phyloP scores from a whole-genome alignment of 2,888 invertebrate genomes.

The Ectemnius continuus region DNA sequence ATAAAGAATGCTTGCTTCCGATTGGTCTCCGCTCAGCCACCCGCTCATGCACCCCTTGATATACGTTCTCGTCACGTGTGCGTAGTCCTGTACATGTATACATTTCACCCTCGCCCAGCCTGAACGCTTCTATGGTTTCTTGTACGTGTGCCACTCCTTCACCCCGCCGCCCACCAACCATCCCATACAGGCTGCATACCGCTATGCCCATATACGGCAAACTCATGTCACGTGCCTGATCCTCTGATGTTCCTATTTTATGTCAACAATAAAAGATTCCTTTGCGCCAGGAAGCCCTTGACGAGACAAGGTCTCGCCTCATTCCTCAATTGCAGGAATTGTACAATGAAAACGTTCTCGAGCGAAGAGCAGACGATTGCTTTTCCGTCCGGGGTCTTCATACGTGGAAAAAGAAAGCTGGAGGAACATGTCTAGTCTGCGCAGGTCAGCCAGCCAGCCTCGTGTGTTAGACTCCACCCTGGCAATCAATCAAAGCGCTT shows the following conservation, averaged over 20 bases:
- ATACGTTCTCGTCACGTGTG: conserved; percentile 43
- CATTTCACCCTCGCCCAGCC: conserved; percentile 35
- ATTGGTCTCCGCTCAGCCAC: conserved; percentile 70
- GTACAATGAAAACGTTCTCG: too few relatives aligned
- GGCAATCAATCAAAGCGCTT: conserved; percentile 69
- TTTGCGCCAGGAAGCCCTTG: too few relatives aligned
- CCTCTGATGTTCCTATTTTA: too few relatives aligned
- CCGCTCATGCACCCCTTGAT: conserved; percentile 51
- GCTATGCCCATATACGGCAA: background rate
- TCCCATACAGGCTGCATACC: background rate
- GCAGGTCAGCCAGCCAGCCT: conserved; percentile 63
- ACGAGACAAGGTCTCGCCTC: background rate
- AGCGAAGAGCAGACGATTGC: conserved; percentile 33
- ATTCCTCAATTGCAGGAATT: conserved; percentile 12
- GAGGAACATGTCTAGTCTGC: conserved; percentile 57
- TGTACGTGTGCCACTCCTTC: conserved; percentile 20
- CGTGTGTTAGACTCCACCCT: conserved; percentile 71
- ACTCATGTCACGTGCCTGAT: too few relatives aligned
- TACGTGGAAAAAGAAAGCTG: conserved; percentile 28
- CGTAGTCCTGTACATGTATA: conserved; percentile 41
- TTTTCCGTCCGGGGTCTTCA: conserved; percentile 42
- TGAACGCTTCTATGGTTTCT: conserved; percentile 50
- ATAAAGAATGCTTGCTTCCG: conserved; percentile 77
- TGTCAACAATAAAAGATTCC: too few relatives aligned
- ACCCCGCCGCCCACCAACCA: conserved; percentile 2